Percentiles rank a stretch among this genome's conserved stretches.
phyloP scores from a whole-genome alignment of 2,113 vertebrate genomes.

The Microcebus griseorufus region DNA sequence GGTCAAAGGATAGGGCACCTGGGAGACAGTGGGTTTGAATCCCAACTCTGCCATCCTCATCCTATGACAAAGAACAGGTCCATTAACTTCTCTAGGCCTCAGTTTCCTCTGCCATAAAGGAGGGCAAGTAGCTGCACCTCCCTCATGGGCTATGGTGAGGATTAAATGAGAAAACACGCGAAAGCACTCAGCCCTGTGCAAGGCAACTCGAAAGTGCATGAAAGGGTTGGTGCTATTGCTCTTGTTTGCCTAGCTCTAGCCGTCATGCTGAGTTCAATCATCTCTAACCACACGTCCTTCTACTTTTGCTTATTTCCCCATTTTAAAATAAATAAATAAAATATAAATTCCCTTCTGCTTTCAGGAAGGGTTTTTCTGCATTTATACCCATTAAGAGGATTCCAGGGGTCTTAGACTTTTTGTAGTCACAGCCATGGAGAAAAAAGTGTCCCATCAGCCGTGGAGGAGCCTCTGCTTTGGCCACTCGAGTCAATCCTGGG shows the following conservation, averaged over 20 bases:
- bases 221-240: accelerated
- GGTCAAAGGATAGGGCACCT: background rate
- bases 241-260: background rate
- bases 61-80: background rate
- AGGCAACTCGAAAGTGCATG: accelerated
- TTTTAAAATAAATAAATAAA: background rate
- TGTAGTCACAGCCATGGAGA: background rate
- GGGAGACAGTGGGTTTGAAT: background rate
- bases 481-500: background rate
- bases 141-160: background rate
- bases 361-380: background rate
- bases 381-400: background rate
- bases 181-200: accelerated
- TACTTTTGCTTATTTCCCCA: background rate
- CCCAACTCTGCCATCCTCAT: background rate
- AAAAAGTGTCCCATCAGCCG: background rate
- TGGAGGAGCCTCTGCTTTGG: background rate
- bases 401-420: background rate
- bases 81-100: background rate
- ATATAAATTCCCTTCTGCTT: background rate
- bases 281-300: background rate
- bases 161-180: background rate
- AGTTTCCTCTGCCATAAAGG: background rate
- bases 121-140: background rate
- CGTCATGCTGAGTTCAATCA: too few relatives aligned